phyloP scores from a whole-genome alignment of 2,888 invertebrate species.

The Cheilosia variabilis region DNA sequence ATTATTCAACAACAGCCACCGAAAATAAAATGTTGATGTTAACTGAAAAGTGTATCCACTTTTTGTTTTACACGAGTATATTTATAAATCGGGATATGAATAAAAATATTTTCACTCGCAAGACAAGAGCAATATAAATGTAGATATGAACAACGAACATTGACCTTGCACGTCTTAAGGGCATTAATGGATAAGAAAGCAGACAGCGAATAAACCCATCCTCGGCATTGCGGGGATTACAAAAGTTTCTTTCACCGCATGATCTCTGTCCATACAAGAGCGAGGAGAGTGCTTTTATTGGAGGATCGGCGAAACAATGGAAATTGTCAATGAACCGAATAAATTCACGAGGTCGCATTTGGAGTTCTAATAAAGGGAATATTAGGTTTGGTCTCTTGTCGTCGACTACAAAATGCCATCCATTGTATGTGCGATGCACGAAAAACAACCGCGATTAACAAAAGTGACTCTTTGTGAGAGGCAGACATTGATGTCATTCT shows the following conservation, averaged over 20 bases:
- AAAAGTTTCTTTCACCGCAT: slow-evolving; percentile 22
- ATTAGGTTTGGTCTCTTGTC: not conserved
- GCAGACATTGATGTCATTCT: slow-evolving; percentile 12
- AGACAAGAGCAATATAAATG: slow-evolving; percentile 1
- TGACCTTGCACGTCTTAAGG: slow-evolving; percentile 47
- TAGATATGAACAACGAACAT: slow-evolving; percentile 30
- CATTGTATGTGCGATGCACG: slow-evolving; percentile 20
- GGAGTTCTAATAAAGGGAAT: slow-evolving; percentile 34
- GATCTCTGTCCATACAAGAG: slow-evolving; percentile 20
- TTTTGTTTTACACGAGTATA: not conserved
- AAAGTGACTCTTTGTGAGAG: not conserved
- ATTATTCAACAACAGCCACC: slow-evolving; percentile 14
- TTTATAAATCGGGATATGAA: too few relatives aligned
- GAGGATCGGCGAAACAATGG: slow-evolving; percentile 39
- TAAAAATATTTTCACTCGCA: slow-evolving; percentile 6
- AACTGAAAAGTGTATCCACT: not conserved
- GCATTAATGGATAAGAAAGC: slow-evolving; percentile 37
- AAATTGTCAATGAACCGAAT: slow-evolving; percentile 46
- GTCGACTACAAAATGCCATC: not conserved
- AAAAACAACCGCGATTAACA: slow-evolving; percentile 13
- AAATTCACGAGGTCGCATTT: slow-evolving; percentile 16
- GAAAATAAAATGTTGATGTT: not conserved
- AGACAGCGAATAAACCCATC: slow-evolving; percentile 36
- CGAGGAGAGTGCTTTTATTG: slow-evolving; percentile 11
- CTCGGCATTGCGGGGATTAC: slow-evolving; percentile 11